Evolutionary conservation across 2,113 vertebrate genomes (phyloP).

Genomic region (Istiophorus platypterus): DNA sequence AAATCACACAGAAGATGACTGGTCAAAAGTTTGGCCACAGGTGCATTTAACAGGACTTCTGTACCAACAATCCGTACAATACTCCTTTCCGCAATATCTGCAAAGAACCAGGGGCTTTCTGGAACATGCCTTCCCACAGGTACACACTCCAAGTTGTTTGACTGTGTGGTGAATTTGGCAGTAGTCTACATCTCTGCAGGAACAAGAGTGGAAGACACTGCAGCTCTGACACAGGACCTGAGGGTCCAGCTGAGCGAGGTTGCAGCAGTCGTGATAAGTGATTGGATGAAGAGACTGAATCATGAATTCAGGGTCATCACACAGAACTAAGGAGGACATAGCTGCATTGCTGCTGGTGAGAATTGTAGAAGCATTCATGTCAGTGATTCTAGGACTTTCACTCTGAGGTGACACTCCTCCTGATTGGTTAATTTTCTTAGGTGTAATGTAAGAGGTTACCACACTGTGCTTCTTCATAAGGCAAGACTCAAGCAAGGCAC

Average conservation of each 20-base stretch:
- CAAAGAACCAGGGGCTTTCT: slow-evolving; percentile 68
- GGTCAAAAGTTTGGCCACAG: slow-evolving; percentile 74
- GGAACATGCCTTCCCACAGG: slow-evolving; percentile 28
- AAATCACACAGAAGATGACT: slow-evolving; percentile 68
- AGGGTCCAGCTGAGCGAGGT: slow-evolving; percentile 32
- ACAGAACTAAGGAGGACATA: slow-evolving; percentile 14
- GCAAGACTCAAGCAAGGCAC: slow-evolving; percentile 9
- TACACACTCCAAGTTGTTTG: slow-evolving; percentile 26
- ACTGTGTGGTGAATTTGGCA: slow-evolving; percentile 52
- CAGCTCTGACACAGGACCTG: slow-evolving; percentile 66
- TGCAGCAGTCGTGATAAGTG: slow-evolving; percentile 71
- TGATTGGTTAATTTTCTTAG: not conserved
- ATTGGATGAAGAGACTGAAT: slow-evolving; percentile 21
- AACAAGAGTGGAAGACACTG: slow-evolving; percentile 59
- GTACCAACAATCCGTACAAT: slow-evolving; percentile 78
- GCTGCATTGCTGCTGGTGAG: slow-evolving; percentile 7
- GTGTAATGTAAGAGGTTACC: fast-evolving
- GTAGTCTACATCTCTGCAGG: slow-evolving; percentile 14
- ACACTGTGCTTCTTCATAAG: fast-evolving
- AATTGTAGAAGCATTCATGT: not conserved
- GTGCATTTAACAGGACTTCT: slow-evolving; percentile 54
- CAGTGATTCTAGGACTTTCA: not conserved
- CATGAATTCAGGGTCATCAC: not conserved
- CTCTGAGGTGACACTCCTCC: not conserved
- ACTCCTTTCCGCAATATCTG: slow-evolving; percentile 69